These are phyloP conservation scores for Panthera leo DNA, from an alignment of 2,113 vertebrate genomes.

Conservation along the genomic window DNA sequence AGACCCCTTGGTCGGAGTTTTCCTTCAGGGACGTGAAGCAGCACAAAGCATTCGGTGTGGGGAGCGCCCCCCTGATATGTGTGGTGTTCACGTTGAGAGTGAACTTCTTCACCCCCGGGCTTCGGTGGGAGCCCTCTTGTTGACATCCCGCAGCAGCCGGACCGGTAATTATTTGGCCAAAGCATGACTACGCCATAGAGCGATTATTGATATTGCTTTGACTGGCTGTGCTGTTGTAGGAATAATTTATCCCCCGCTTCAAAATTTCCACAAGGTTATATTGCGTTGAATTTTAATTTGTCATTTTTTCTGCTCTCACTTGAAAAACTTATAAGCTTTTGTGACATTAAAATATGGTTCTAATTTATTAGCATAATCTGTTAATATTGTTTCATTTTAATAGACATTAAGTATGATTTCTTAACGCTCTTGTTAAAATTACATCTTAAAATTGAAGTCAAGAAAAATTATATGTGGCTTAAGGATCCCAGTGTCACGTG, in stretches of 20 bases:
- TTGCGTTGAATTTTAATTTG: conserved; percentile 78
- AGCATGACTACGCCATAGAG: conserved; percentile 37
- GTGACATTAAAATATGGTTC: conserved; percentile 74
- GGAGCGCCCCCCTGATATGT: rapidly evolving
- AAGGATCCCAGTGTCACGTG: conserved; percentile 71
- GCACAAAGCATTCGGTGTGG: rapidly evolving
- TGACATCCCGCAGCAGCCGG: neutral
- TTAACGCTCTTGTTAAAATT: conserved; percentile 77
- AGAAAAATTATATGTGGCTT: conserved; percentile 69
- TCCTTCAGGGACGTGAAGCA: neutral
- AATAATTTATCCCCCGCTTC: conserved; percentile 52
- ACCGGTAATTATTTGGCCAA: conserved; percentile 26
- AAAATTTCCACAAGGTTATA: conserved; percentile 64
- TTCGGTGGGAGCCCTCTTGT: neutral
- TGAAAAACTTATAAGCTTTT: conserved; percentile 67
- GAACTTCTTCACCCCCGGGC: neutral
- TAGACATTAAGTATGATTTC: conserved; percentile 72
- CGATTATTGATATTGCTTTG: conserved; percentile 40
- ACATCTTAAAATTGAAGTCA: conserved; percentile 71
- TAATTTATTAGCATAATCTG: conserved; percentile 75
- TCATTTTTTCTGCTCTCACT: conserved; percentile 71
- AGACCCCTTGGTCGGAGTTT: rapidly evolving
- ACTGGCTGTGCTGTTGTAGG: conserved; percentile 45
- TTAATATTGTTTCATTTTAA: conserved; percentile 78
- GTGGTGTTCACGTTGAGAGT: rapidly evolving